Base-by-base conservation (phyloP, 2,113 vertebrate species). In the Uropsilus gracilis region DNA sequence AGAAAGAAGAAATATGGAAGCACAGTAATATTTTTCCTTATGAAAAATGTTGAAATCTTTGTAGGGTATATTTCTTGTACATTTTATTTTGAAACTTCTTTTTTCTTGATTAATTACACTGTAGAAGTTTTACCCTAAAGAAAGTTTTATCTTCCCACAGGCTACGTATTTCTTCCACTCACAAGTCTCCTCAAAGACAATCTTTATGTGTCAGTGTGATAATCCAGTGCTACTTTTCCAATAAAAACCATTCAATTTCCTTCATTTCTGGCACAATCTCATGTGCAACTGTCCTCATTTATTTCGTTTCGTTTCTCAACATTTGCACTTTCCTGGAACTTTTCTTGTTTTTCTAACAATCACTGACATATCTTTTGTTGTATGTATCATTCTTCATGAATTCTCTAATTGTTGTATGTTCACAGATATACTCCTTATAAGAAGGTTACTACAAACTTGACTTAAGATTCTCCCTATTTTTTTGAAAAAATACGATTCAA, bases 31-130 rank as follows among this genome's bases (percentile, higher is more conserved):
- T 72, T 86, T 91, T 86, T 80, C 42, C 6, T 10, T 80, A 26
- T 78, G 53, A 48, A 94, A 80, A 37, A 80, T 86, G 9, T 71
- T 66, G 32, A 91, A 86, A 39, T 95, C 34, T 97, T 95, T 63
- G 34, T 93, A 48, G 46, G 9, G 44, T 59, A 28, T 66, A 44
- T 71, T 94, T 91, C 24, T 22, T 94, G 6, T 50, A 32, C 63
- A 48, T 66, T 93, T 97, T 34, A 72, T 78, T 89, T 94, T 32
- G 34, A 91, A 91, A 84, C 37, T 72, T 71, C 1, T 34, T 63
- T 92, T 57, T 61, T 61, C 44, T 88, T 73, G 76, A 61, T 82
- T 69, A 96, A 63, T 86, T 57, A 37, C 76, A 55, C 73, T 32
- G 18, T 63, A 39, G 20, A 86, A 85, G 73, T 68, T 22, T 61